These are phyloP conservation scores for Drosophila paracracens DNA, from an alignment of 2,888 invertebrate species.

Conservation along the genomic window DNA sequence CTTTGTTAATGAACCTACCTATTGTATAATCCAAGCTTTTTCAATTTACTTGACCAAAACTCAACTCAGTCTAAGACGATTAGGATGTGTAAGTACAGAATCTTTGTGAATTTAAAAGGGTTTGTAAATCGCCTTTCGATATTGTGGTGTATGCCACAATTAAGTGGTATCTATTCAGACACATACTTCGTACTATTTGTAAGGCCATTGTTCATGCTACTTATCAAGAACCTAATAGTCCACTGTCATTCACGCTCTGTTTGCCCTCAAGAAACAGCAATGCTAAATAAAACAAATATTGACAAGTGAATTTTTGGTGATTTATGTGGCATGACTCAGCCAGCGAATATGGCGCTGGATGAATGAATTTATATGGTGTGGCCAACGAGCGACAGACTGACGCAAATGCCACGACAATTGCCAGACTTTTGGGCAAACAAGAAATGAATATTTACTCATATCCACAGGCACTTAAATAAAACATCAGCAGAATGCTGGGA, in stretches of 20 bases:
- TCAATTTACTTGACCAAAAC: not conserved
- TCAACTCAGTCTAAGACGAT: constrained; percentile 13
- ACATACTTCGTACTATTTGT: not conserved
- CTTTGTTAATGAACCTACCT: not conserved
- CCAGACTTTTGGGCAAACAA: constrained; percentile 69
- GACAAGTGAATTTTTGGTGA: constrained; percentile 69
- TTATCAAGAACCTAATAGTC: not conserved
- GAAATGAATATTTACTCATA: constrained; percentile 64
- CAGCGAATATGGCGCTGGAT: constrained; percentile 31
- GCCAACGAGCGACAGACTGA: constrained; percentile 19
- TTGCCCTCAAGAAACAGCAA: constrained; percentile 30
- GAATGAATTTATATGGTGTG: constrained; percentile 46
- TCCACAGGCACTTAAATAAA: constrained; percentile 68
- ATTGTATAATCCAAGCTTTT: not conserved
- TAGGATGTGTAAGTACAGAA: constrained; percentile 7
- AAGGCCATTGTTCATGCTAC: not conserved
- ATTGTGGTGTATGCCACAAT: not conserved
- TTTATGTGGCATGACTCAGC: constrained; percentile 75
- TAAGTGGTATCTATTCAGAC: not conserved
- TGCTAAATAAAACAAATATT: constrained; percentile 75
- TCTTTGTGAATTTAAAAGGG: not conserved
- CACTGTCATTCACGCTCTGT: constrained; percentile 48
- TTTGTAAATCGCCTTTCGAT: not conserved
- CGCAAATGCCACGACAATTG: constrained; percentile 53
- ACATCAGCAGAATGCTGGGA: constrained; percentile 38